Conservation (phyloP, 2,113 vertebrate genomes). For the Chloroceryle aenea region DNA sequence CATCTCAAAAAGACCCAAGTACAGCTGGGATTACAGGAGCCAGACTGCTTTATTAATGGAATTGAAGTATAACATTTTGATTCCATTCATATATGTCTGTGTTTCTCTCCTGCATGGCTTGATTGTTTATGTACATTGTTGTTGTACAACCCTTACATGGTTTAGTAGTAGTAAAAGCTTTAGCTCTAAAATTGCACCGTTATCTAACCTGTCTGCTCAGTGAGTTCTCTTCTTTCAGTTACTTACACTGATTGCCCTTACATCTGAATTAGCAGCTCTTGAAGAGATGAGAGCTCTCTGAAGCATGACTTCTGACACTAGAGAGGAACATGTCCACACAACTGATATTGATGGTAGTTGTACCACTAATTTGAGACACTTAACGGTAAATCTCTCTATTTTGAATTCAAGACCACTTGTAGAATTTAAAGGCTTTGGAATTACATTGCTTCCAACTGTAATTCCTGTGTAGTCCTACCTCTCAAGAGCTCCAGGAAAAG, state of each 20-base stretch:
- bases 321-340: not conserved
- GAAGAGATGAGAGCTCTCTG: not conserved
- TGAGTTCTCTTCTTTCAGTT: not conserved
- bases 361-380: not conserved
- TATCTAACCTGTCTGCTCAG: not conserved
- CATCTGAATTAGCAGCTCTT: not conserved
- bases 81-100: constrained; percentile 17
- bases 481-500: not conserved
- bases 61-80: constrained; percentile 21
- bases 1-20: not conserved
- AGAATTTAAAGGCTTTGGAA: not conserved
- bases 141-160: not conserved
- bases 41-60: not conserved
- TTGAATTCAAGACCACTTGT: not conserved
- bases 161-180: not conserved
- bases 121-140: not conserved
- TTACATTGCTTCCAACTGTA: not conserved
- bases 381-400: not conserved
- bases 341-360: not conserved
- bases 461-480: not conserved
- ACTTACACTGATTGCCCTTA: not conserved
- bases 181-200: not conserved
- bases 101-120: constrained; percentile 38
- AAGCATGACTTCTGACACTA: not conserved
- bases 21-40: not conserved